A percentile compares a stretch with the other conserved stretches of the same genome.
phyloP scores from a whole-genome alignment of 2,113 vertebrate species.

The Platanista minor region DNA sequence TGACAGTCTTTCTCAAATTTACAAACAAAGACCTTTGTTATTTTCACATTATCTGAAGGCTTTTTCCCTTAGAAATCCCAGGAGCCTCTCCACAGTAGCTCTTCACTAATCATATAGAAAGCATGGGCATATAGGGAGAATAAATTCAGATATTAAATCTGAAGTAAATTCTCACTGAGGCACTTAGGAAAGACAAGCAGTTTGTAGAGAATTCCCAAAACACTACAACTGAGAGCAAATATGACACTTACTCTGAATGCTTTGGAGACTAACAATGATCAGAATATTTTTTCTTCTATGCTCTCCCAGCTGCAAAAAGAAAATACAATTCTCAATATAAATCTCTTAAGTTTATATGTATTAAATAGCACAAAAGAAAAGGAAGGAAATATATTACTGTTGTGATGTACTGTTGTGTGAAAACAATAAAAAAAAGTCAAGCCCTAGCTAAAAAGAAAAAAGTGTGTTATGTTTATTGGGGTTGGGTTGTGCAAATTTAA shows the following conservation, averaged over 20 bases:
- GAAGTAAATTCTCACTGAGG: background rate
- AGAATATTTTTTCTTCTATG: background rate
- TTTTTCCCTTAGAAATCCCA: background rate
- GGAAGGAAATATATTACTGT: background rate
- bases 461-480: background rate
- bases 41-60: background rate
- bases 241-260: background rate
- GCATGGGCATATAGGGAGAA: background rate
- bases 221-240: background rate
- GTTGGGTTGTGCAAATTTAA: background rate
- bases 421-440: background rate
- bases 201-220: background rate
- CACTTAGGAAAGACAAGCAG: background rate
- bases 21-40: background rate
- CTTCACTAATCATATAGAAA: conserved; percentile 18
- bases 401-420: background rate
- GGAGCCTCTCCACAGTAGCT: background rate
- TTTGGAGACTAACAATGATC: background rate
- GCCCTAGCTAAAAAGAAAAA: background rate
- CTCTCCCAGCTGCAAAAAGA: background rate
- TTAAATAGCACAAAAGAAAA: background rate
- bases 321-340: background rate
- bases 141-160: background rate
- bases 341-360: background rate
- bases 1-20: background rate